phyloP scores from a whole-genome alignment of 2,113 vertebrate genomes.

The Chloropsis hardwickii region DNA sequence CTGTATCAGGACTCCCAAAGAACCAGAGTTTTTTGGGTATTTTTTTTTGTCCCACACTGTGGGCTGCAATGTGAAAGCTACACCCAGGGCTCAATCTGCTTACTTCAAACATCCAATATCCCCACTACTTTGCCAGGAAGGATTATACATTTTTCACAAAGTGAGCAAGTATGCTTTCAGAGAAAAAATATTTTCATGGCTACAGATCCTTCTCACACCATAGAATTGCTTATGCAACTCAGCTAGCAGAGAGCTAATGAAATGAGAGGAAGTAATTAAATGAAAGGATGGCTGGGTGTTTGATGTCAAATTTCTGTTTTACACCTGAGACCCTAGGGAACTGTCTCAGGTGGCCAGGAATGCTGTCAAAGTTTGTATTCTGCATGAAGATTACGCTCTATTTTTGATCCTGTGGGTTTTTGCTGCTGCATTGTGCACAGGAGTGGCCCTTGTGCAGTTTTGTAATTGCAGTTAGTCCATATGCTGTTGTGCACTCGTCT shows the following conservation, averaged over 20 bases:
- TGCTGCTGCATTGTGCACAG: not conserved
- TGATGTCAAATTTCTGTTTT: conserved; percentile 32
- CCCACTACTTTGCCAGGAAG: not conserved
- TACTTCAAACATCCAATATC: conserved; percentile 2
- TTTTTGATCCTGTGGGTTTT: not conserved
- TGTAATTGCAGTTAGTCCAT: not conserved
- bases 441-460: not conserved
- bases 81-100: not conserved
- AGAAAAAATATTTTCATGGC: conserved; percentile 54
- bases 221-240: conserved; percentile 22
- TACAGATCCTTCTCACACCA: conserved; percentile 16
- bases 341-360: not conserved
- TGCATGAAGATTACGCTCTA: not conserved
- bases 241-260: conserved; percentile 21
- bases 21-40: not conserved
- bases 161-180: conserved; percentile 26
- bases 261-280: conserved; percentile 46
- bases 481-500: not conserved
- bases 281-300: not conserved
- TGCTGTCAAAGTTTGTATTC: not conserved
- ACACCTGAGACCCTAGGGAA: not conserved
- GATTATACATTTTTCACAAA: conserved; percentile 35
- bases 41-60: not conserved
- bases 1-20: not conserved
- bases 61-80: not conserved